Conservation (phyloP, 2,797 vertebrate genomes). For the Chloroceryle amazona region DNA sequence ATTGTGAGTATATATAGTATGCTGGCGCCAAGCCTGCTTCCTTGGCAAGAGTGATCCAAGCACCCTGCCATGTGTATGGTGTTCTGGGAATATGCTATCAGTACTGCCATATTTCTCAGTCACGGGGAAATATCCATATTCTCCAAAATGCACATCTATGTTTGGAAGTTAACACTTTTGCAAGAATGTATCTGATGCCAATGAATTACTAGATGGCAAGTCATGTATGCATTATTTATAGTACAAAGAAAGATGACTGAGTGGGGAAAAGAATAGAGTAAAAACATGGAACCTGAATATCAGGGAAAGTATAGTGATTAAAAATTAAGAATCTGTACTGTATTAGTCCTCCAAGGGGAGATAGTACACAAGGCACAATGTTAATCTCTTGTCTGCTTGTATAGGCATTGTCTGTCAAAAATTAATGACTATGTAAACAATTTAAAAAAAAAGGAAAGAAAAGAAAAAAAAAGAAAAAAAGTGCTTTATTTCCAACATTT, state of each 20-base stretch:
- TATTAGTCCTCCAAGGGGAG: neutral
- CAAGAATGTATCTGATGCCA: constrained; percentile 10
- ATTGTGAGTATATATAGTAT: neutral
- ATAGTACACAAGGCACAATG: neutral
- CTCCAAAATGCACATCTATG: constrained; percentile 31
- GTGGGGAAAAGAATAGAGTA: neutral
- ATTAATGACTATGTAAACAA: neutral
- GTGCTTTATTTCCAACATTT: neutral
- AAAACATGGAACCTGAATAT: neutral
- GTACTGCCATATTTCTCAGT: constrained; percentile 36
- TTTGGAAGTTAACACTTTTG: constrained; percentile 41
- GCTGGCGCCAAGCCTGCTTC: neutral
- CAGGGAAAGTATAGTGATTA: neutral
- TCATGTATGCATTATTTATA: constrained; percentile 2
- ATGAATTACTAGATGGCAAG: constrained; percentile 4
- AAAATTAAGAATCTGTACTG: neutral
- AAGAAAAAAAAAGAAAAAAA: neutral
- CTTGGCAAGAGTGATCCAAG: constrained; percentile 27
- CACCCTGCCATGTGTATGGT: neutral
- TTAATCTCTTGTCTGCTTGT: neutral
- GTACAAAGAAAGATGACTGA: neutral
- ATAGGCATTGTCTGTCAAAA: neutral
- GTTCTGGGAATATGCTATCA: constrained; percentile 21
- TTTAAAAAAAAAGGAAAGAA: too few relatives aligned
- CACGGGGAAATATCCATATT: constrained; percentile 12